Evolutionary conservation across 2,888 invertebrate species (phyloP), one percentile per base, ranked within the genome.

Genomic region (Pardosa pseudoannulata): DNA sequence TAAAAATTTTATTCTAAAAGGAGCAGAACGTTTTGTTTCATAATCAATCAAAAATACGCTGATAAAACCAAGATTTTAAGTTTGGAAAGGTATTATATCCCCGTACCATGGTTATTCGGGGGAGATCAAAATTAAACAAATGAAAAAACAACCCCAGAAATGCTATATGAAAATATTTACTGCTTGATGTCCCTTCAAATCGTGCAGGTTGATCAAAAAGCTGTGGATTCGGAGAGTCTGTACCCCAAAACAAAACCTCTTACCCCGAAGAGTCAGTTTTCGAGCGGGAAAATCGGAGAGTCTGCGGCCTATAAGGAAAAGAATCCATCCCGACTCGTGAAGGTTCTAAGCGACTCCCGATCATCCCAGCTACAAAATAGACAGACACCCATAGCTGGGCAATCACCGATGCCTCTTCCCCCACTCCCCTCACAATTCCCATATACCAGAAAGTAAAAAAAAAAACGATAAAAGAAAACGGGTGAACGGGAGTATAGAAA

Each of bases 401-500:
- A 56, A 56, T 56, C 56, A 56, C 56, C 56, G n/a, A n/a, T n/a
- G 56, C 31, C 16, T 65, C 19, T 7, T n/a, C 65, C 65, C 31
- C 29, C 32, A 28, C 65, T 11, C 9, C 62, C 32, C 62, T 50
- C 68, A 36, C 56, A 28, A 31, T 75, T 67, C 29, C 46, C 71
- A 46, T 11, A 31, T 32, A 62, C 64, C 32, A 65, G 36, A 70
- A 31, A 50, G 36, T 2, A 36, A 67, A 67, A 67, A 70, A 19
- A 39, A 39, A 36, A 39, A 70, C 27, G 19, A 31, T 13, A 16
- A 39, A 39, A 39, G 27, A 31, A 65, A 31, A 23, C 27, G 41
- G 27, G 50, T 46, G 23, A 74, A 36, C 16, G 68, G 67, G 73
- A 81, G 32, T 56, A 50, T 5, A 75, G 62, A 41, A 32, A 75